Evolutionary conservation across 1,140 invertebrate species (phyloP).

Genomic region (Leptinotarsa lineolata): DNA sequence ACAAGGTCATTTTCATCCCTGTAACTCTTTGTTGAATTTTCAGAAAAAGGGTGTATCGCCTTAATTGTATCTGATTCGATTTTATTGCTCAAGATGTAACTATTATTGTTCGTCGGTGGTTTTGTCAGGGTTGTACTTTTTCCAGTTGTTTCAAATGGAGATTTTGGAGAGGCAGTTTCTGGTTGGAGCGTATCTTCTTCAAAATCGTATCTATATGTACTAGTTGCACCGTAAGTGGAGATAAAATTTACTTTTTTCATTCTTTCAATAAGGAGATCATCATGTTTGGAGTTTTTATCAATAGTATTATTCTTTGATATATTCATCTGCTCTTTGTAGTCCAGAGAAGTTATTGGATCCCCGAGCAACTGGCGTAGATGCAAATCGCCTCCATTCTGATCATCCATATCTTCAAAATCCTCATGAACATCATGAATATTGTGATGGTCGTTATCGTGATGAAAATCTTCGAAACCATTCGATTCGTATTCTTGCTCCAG

Average conservation of each 20-base stretch:
- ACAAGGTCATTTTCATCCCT: conserved; percentile 25
- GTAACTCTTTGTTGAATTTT: neutral
- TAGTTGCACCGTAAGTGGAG: conserved; percentile 39
- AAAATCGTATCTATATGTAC: conserved; percentile 25
- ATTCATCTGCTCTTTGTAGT: conserved; percentile 35
- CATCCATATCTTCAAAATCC: conserved; percentile 26
- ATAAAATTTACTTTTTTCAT: conserved; percentile 39
- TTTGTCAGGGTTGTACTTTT: conserved; percentile 37
- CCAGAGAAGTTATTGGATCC: conserved; percentile 28
- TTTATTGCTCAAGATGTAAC: conserved; percentile 47
- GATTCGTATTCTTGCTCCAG: conserved; percentile 42
- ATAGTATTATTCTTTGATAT: conserved; percentile 40
- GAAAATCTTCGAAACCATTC: conserved; percentile 17
- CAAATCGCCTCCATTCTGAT: conserved; percentile 16
- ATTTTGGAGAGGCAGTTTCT: conserved; percentile 30
- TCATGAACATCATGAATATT: neutral
- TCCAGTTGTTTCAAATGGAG: conserved; percentile 25
- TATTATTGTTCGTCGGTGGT: conserved; percentile 33
- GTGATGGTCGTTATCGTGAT: conserved; percentile 19
- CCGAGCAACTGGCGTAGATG: conserved; percentile 20
- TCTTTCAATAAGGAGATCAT: conserved; percentile 40
- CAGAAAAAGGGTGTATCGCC: conserved; percentile 20
- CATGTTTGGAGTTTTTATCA: conserved; percentile 40
- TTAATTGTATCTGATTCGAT: conserved; percentile 48
- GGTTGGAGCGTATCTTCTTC: conserved; percentile 13